Evolutionary conservation across 2,888 invertebrate genomes (phyloP).

Genomic region (Helobdella robusta): DNA sequence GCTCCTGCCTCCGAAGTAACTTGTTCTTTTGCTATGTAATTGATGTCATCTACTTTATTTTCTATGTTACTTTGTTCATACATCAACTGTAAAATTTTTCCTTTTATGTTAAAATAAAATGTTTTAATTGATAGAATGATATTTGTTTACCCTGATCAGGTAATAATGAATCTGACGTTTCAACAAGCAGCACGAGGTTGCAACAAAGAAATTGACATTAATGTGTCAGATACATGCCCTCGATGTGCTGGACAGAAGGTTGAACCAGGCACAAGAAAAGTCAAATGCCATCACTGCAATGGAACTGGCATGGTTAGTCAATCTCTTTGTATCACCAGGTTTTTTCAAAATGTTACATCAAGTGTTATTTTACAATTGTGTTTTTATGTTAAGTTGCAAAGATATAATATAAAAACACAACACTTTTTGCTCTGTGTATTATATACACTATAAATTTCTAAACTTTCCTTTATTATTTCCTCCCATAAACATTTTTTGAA

Average conservation of each 20-base stretch:
- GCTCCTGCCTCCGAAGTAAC: constrained; percentile 78
- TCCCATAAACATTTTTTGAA: too few species aligned
- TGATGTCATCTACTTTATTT: neutral
- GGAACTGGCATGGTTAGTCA: constrained; percentile 73
- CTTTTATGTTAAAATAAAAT: neutral
- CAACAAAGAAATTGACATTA: constrained; percentile 80
- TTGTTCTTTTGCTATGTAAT: neutral
- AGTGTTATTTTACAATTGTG: too few species aligned
- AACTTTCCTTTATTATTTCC: too few species aligned
- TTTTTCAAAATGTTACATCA: too few species aligned
- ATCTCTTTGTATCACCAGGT: too few species aligned
- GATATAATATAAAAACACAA: too few species aligned
- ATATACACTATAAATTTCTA: too few species aligned
- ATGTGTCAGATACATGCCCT: constrained; percentile 81
- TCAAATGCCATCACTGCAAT: constrained; percentile 81
- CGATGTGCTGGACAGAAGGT: constrained; percentile 76
- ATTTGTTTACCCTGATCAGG: constrained; percentile 51
- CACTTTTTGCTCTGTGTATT: too few species aligned
- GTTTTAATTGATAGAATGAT: neutral
- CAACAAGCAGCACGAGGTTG: constrained; percentile 86
- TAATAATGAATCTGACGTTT: constrained; percentile 78
- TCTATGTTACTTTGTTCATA: neutral
- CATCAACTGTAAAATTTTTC: neutral
- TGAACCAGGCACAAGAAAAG: constrained; percentile 82
- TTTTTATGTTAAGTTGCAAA: neutral